A percentile compares a stretch with the other conserved stretches of the same genome.
Conservation (phyloP, 2,113 vertebrate species). For the Eolophus roseicapilla region DNA sequence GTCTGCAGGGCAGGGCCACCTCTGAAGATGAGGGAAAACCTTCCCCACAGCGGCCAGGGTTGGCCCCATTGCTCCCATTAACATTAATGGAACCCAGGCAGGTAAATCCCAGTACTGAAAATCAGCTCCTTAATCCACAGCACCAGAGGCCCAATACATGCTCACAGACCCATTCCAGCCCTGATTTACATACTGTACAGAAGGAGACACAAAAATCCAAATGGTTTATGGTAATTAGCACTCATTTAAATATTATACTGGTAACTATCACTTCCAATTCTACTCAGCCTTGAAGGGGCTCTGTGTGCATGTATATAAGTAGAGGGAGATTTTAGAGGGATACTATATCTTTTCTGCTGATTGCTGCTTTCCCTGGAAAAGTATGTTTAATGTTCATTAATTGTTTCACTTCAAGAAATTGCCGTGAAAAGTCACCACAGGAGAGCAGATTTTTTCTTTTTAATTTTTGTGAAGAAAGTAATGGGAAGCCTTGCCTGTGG, state of each 20-base stretch:
- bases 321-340: background rate
- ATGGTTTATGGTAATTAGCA: slow-evolving; percentile 40
- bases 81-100: background rate
- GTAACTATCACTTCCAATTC: slow-evolving; percentile 46
- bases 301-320: background rate
- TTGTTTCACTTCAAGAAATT: slow-evolving; percentile 47
- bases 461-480: background rate
- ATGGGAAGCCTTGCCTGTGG: background rate
- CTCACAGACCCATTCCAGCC: background rate
- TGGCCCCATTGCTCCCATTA: background rate
- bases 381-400: slow-evolving; percentile 41
- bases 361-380: slow-evolving; percentile 10
- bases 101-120: background rate
- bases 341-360: background rate
- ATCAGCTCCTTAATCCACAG: background rate
- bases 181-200: slow-evolving; percentile 53
- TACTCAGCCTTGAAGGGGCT: slow-evolving; percentile 33
- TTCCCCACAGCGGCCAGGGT: background rate
- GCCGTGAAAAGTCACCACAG: slow-evolving; percentile 31
- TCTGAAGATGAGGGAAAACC: background rate
- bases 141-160: background rate
- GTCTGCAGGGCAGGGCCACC: background rate
- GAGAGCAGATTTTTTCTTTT: background rate
- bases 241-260: slow-evolving; percentile 54
- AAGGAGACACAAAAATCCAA: slow-evolving; percentile 56